These are phyloP conservation scores for Phania funesta DNA, from an alignment of 2,888 invertebrate genomes.

Conservation along the genomic window DNA sequence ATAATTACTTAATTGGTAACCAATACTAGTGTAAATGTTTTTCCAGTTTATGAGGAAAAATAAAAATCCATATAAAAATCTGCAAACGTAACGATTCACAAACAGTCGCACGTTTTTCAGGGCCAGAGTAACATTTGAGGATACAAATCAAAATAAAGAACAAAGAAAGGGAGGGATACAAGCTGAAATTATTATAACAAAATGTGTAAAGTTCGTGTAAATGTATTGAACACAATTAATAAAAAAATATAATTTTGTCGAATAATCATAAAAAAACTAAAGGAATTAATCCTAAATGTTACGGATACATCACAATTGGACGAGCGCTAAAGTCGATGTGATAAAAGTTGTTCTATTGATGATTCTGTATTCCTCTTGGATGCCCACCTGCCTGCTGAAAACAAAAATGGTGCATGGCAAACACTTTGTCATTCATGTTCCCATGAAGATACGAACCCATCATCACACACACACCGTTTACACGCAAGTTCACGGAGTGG, in stretches of 20 bases:
- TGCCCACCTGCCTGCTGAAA: constrained; percentile 56
- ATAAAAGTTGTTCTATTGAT: constrained; percentile 55
- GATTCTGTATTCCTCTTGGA: constrained; percentile 51
- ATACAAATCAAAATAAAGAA: constrained; percentile 1
- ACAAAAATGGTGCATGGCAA: constrained; percentile 79
- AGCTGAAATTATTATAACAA: not conserved
- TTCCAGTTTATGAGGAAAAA: not conserved
- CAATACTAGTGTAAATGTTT: constrained; percentile 10
- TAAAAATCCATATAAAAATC: constrained; percentile 56
- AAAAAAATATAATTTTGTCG: not conserved
- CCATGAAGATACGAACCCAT: constrained; percentile 88
- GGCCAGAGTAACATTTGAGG: constrained; percentile 46
- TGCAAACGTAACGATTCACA: constrained; percentile 40
- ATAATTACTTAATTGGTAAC: constrained; percentile 56
- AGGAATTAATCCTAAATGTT: constrained; percentile 48
- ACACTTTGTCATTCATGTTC: constrained; percentile 89
- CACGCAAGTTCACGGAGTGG: constrained; percentile 86
- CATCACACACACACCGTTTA: constrained; percentile 87
- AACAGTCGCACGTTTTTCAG: constrained; percentile 43
- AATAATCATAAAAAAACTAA: constrained; percentile 7
- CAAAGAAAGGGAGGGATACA: not conserved
- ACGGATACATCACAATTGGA: constrained; percentile 41
- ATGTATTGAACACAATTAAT: not conserved
- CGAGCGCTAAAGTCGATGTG: constrained; percentile 30
- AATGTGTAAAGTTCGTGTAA: constrained; percentile 59